Conservation (phyloP, 2,113 vertebrate species). For the Burhinus bistriatus region DNA sequence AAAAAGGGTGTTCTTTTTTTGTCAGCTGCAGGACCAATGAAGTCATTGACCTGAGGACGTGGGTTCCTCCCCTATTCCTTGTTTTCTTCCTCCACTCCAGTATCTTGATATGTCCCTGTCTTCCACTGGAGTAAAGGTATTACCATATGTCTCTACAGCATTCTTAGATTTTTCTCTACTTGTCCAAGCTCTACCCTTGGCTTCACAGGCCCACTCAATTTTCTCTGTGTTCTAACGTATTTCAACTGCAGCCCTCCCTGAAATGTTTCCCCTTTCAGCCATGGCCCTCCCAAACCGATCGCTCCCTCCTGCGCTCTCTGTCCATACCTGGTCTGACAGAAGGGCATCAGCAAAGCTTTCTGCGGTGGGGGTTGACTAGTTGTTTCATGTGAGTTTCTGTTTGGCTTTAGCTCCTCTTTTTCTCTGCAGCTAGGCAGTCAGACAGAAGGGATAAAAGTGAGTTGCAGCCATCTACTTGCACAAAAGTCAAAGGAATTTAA, state of each 20-base stretch:
- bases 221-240: not conserved
- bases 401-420: not conserved
- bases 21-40: not conserved
- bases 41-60: not conserved
- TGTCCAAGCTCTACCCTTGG: not conserved
- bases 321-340: not conserved
- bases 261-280: not conserved
- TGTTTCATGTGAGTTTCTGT: not conserved
- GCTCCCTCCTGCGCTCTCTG: not conserved
- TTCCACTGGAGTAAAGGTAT: not conserved
- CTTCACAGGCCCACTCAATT: not conserved
- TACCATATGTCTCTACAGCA: not conserved
- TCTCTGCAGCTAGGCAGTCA: not conserved
- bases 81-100: not conserved
- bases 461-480: not conserved
- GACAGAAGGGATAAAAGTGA: not conserved
- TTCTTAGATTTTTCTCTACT: not conserved
- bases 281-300: fast-evolving
- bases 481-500: not conserved
- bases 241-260: not conserved
- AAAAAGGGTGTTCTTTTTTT: not conserved
- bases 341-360: not conserved
- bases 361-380: not conserved
- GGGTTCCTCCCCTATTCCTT: not conserved
- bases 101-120: not conserved